Conservation (phyloP, 2,888 invertebrate species). For the Dryocosmus kuriphilus region DNA sequence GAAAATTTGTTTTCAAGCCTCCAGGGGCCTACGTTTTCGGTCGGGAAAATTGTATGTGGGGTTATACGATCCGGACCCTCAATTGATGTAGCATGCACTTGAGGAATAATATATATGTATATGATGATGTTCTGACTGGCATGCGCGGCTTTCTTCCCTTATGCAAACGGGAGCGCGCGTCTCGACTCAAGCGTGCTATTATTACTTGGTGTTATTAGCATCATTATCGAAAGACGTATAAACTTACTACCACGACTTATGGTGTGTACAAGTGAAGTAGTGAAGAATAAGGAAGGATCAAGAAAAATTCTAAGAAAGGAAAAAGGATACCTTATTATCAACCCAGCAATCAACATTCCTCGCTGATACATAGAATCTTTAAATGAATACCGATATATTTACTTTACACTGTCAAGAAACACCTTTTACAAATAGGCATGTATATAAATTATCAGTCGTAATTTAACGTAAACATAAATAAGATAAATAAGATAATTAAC, state of each 20-base stretch:
- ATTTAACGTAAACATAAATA: background rate
- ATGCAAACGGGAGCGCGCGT: conserved; percentile 39
- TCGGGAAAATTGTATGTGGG: no score
- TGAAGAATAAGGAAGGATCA: background rate
- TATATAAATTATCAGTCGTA: background rate
- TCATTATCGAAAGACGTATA: conserved; percentile 48
- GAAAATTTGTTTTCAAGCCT: no score
- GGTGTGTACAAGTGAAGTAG: background rate
- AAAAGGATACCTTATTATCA: background rate
- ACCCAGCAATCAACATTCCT: background rate
- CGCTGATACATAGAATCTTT: background rate
- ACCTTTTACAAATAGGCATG: background rate
- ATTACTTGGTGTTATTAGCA: conserved; percentile 53
- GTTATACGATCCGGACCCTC: no score
- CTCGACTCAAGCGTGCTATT: conserved; percentile 46
- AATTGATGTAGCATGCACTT: background rate
- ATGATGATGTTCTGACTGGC: conserved; percentile 38
- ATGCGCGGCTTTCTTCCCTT: conserved; percentile 42
- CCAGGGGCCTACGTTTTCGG: no score
- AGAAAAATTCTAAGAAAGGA: background rate
- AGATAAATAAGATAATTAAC: background rate
- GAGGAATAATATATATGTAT: no score
- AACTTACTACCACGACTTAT: conserved; percentile 48
- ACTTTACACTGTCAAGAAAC: background rate
- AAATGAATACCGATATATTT: background rate